Evolutionary conservation across 2,113 vertebrate species (phyloP).

Genomic region (Hemicordylus capensis): DNA sequence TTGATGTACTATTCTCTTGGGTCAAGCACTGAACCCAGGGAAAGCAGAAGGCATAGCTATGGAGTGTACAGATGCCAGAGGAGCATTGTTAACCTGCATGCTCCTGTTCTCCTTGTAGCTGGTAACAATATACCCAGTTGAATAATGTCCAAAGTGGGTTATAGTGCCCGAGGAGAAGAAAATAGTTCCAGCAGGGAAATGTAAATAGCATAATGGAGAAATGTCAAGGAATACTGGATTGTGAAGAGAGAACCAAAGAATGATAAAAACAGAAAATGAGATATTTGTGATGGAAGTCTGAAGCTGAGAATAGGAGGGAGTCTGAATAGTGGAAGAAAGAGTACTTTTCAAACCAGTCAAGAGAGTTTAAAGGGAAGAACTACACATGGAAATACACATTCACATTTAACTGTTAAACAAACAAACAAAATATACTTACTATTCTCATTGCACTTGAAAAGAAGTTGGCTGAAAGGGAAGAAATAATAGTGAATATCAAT

Average conservation of each 20-base stretch:
- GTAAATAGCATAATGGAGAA: no score
- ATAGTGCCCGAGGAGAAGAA: not conserved
- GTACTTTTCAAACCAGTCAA: not conserved
- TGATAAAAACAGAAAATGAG: no score
- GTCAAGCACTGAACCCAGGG: no score
- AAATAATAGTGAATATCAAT: not conserved
- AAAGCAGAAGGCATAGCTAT: no score
- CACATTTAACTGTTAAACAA: not conserved
- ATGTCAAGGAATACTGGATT: not conserved
- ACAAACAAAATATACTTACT: slow-evolving; percentile 71
- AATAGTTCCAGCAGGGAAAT: not conserved
- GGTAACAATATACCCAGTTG: no score
- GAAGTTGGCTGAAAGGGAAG: slow-evolving; percentile 72
- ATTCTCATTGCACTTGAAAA: slow-evolving; percentile 77
- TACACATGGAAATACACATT: not conserved
- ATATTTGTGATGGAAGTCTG: not conserved
- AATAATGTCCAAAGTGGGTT: no score
- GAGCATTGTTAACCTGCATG: no score
- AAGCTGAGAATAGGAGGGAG: not conserved
- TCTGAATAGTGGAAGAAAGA: not conserved
- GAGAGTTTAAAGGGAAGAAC: not conserved
- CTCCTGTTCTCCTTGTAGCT: no score
- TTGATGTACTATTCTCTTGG: not conserved
- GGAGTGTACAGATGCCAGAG: no score
- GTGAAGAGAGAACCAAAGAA: no score